Evolutionary conservation across 2,113 vertebrate genomes (phyloP).

Genomic region (Callospermophilus lateralis): DNA sequence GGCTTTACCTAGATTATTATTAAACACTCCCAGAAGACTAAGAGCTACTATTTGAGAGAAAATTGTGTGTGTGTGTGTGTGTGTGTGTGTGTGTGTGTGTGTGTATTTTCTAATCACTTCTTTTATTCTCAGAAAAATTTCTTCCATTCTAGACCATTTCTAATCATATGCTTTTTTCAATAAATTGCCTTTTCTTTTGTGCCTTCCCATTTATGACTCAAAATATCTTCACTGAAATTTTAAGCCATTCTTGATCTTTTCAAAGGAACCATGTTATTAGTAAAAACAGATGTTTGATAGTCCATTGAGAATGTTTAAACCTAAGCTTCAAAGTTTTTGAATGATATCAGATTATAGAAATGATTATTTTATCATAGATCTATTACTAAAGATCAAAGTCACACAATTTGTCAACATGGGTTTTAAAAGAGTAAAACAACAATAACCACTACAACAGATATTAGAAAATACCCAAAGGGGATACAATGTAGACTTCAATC

Average conservation of each 20-base stretch:
- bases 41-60: neutral
- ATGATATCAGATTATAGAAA: constrained; percentile 70
- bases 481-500: neutral
- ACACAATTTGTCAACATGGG: constrained; percentile 65
- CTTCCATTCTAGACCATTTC: constrained; percentile 46
- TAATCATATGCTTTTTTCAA: constrained; percentile 55
- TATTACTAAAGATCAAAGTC: constrained; percentile 70
- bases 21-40: neutral
- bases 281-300: constrained; percentile 66
- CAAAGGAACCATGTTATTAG: constrained; percentile 64
- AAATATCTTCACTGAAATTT: constrained; percentile 69
- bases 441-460: constrained; percentile 31
- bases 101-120: neutral
- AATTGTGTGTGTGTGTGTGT: neutral
- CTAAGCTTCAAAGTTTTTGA: constrained; percentile 67
- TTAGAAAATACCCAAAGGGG: constrained; percentile 39
- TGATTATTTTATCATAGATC: constrained; percentile 75
- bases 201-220: constrained; percentile 54
- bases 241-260: constrained; percentile 71
- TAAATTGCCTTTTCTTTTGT: constrained; percentile 61
- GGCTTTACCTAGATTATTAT: constrained; percentile 27
- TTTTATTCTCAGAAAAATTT: constrained; percentile 58
- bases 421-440: constrained; percentile 63
- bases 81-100: too few relatives aligned
- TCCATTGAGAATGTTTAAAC: constrained; percentile 56